Conservation (phyloP, 2,888 invertebrate genomes). For the Adelognathus sp. region DNA sequence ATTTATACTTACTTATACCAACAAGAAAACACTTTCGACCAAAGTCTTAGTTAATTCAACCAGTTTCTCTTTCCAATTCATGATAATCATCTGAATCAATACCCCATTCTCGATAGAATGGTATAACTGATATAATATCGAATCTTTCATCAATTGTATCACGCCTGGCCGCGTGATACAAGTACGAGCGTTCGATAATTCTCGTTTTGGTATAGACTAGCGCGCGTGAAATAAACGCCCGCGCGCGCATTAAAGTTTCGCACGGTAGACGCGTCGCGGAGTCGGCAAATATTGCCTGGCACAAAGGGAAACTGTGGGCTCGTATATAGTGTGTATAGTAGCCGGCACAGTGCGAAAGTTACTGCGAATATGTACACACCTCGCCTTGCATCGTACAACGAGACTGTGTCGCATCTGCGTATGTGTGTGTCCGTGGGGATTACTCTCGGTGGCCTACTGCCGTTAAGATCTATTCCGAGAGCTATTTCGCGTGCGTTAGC, state of each 20-base stretch:
- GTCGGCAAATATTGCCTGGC: constrained; percentile 42
- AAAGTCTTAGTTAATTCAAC: too few species aligned
- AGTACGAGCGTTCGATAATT: constrained; percentile 4
- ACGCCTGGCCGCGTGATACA: too few species aligned
- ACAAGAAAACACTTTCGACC: too few species aligned
- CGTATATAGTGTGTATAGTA: constrained; percentile 1
- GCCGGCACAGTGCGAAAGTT: constrained; percentile 28
- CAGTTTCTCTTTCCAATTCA: too few species aligned
- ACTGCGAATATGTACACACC: neutral
- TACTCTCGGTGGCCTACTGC: constrained; percentile 65
- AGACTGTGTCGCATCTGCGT: neutral
- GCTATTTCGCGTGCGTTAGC: constrained; percentile 62
- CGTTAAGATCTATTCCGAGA: constrained; percentile 67
- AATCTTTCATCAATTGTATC: too few species aligned
- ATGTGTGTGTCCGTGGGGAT: constrained; percentile 33
- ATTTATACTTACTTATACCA: too few species aligned
- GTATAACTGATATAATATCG: too few species aligned
- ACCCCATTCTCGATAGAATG: too few species aligned
- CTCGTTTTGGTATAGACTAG: constrained; percentile 9
- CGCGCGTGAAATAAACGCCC: constrained; percentile 32
- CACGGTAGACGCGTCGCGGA: constrained; percentile 25
- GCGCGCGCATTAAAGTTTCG: constrained; percentile 35
- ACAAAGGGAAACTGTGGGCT: constrained; percentile 52
- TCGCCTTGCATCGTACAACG: constrained; percentile 11
- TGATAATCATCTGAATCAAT: too few species aligned